phyloP scores from a whole-genome alignment of 2,113 vertebrate species.

The Microtus ochrogaster region DNA sequence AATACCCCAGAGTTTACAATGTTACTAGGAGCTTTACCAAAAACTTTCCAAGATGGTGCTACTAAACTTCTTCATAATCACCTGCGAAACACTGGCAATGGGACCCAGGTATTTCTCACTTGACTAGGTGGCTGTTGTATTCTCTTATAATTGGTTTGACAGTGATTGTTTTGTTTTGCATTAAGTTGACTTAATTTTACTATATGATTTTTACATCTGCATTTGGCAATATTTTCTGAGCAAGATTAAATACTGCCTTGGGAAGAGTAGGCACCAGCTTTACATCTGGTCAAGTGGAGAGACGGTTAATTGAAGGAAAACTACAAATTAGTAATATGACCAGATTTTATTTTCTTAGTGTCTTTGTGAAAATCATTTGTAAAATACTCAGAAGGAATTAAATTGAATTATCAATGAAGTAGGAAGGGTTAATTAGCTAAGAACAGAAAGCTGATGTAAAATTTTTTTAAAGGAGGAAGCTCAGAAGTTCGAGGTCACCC shows the following conservation, averaged over 20 bases:
- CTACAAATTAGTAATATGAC: neutral
- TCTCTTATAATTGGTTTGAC: neutral
- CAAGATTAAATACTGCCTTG: conserved; percentile 12
- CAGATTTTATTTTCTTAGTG: conserved; percentile 21
- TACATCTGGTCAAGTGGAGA: conserved; percentile 10
- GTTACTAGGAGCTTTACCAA: conserved; percentile 97
- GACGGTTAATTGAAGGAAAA: neutral
- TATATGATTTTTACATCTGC: conserved; percentile 24
- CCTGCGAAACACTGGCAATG: conserved; percentile 94
- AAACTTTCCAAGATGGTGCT: conserved; percentile 98
- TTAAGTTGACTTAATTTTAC: neutral
- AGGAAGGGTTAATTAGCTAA: neutral
- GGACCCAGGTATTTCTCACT: conserved; percentile 89
- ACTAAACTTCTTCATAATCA: conserved; percentile 98
- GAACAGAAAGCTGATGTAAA: neutral
- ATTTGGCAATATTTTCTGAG: conserved; percentile 25
- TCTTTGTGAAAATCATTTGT: conserved; percentile 53
- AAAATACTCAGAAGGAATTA: conserved; percentile 42
- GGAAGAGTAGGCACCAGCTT: neutral
- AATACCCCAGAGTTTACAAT: conserved; percentile 99
- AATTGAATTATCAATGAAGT: neutral
- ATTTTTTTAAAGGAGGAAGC: neutral
- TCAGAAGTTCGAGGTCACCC: neutral
- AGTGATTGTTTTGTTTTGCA: conserved; percentile 16
- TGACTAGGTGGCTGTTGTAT: neutral